Percentiles rank a stretch among this genome's conserved stretches.
Evolutionary conservation across 2,888 invertebrate genomes (phyloP).

Genomic region (Imbricaverruca yamaguchii): DNA sequence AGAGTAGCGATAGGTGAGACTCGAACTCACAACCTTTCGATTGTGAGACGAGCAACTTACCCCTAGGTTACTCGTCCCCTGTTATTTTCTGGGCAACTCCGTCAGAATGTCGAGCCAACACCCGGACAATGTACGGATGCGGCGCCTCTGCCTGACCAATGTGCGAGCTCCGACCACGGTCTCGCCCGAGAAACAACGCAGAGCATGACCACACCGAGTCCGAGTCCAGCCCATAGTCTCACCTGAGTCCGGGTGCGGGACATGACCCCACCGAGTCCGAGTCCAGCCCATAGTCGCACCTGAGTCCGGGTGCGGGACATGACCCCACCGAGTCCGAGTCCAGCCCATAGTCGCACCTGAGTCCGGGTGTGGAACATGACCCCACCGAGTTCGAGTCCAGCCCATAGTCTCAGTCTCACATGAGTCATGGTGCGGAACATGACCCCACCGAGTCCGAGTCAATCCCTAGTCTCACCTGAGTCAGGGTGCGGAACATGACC

Average conservation of each 20-base stretch:
- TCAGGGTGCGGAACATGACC: constrained; percentile 78
- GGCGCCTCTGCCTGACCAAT: constrained; percentile 37
- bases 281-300: background rate
- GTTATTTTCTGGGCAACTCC: too few species aligned
- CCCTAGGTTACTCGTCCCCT: too few species aligned
- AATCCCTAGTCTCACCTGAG: constrained; percentile 41
- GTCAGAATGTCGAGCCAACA: too few species aligned
- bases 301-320: constrained; percentile 76
- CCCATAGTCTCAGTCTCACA: background rate
- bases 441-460: too few species aligned
- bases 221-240: background rate
- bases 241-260: constrained; percentile 68
- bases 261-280: constrained; percentile 50
- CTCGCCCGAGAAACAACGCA: constrained; percentile 59
- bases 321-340: constrained; percentile 43
- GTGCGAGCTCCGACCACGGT: background rate
- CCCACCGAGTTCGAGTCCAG: too few species aligned
- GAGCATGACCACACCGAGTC: constrained; percentile 77
- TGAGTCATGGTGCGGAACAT: constrained; percentile 76
- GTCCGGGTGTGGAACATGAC: constrained; percentile 80
- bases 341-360: constrained; percentile 38
- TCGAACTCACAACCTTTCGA: too few species aligned
- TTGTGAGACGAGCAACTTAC: too few species aligned
- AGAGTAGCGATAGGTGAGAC: too few species aligned
- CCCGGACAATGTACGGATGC: too few species aligned